A percentile compares a stretch with the other conserved stretches of the same genome.
Conservation (phyloP, 2,113 vertebrate genomes). For the Smithornis capensis region DNA sequence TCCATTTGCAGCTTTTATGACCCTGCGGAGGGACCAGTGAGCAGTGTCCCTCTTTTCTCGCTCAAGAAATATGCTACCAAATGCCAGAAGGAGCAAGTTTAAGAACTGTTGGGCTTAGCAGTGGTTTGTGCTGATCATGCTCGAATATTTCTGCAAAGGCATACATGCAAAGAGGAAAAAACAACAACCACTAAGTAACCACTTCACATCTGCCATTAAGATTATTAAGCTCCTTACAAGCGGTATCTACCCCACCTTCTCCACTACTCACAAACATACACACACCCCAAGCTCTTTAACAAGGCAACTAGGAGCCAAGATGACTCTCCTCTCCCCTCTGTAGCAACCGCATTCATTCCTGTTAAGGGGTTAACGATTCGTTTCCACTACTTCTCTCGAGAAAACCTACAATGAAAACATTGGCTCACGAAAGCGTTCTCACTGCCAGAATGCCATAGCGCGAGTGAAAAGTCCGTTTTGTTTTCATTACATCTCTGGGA, state of each 20-base stretch:
- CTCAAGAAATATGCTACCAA: background rate
- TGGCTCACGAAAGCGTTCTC: conserved; percentile 70
- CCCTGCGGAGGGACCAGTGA: background rate
- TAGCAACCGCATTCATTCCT: conserved; percentile 64
- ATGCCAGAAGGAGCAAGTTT: background rate
- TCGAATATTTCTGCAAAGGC: background rate
- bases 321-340: background rate
- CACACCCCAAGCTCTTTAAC: conserved; percentile 41
- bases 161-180: conserved; percentile 40
- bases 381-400: conserved; percentile 77
- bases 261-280: conserved; percentile 40
- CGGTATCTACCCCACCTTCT: conserved; percentile 37
- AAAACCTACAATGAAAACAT: conserved; percentile 79
- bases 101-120: background rate
- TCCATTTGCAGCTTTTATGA: conserved; percentile 27
- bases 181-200: conserved; percentile 60
- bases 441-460: conserved; percentile 77
- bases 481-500: conserved; percentile 80
- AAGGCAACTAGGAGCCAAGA: conserved; percentile 24
- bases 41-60: background rate
- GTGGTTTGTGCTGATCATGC: background rate
- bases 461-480: conserved; percentile 77
- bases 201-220: conserved; percentile 60
- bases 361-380: conserved; percentile 76
- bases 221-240: conserved; percentile 59